Conservation (phyloP, 2,888 invertebrate genomes). For the Habroteleia sp. region DNA sequence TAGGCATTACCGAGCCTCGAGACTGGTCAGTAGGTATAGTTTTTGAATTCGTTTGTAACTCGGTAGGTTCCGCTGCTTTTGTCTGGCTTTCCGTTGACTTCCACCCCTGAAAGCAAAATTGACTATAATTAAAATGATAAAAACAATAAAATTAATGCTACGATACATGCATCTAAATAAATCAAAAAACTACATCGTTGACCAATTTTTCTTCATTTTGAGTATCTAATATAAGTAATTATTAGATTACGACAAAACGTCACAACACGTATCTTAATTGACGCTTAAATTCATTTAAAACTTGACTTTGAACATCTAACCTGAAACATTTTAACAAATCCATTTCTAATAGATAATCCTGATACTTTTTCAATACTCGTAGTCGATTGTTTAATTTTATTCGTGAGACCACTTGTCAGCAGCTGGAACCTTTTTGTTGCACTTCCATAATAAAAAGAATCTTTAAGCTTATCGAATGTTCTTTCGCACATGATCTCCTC, state of each 20-base stretch:
- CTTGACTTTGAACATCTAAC: slow-evolving; percentile 80
- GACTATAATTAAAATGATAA: not conserved
- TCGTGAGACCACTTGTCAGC: slow-evolving; percentile 90
- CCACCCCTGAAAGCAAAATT: slow-evolving; percentile 69
- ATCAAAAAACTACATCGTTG: too few relatives aligned
- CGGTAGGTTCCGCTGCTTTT: slow-evolving; percentile 32
- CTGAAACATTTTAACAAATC: slow-evolving; percentile 92
- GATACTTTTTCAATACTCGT: slow-evolving; percentile 92
- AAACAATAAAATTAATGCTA: too few relatives aligned
- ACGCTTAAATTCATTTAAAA: too few relatives aligned
- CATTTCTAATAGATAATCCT: slow-evolving; percentile 85
- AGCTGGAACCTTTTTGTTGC: slow-evolving; percentile 88
- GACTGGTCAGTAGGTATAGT: slow-evolving; percentile 31
- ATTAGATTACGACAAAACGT: too few relatives aligned
- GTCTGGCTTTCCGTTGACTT: slow-evolving; percentile 74
- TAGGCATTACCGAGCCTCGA: slow-evolving; percentile 67
- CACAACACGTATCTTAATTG: too few relatives aligned
- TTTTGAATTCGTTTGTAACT: slow-evolving; percentile 34
- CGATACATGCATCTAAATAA: too few relatives aligned
- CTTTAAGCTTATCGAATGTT: slow-evolving; percentile 87
- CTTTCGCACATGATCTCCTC: slow-evolving; percentile 90
- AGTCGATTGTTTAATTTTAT: slow-evolving; percentile 90
- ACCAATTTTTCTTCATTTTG: too few relatives aligned
- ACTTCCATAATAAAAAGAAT: slow-evolving; percentile 88
- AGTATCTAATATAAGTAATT: too few relatives aligned